phyloP scores from a whole-genome alignment of 2,113 vertebrate species.

The Sphyrna mokarran region DNA sequence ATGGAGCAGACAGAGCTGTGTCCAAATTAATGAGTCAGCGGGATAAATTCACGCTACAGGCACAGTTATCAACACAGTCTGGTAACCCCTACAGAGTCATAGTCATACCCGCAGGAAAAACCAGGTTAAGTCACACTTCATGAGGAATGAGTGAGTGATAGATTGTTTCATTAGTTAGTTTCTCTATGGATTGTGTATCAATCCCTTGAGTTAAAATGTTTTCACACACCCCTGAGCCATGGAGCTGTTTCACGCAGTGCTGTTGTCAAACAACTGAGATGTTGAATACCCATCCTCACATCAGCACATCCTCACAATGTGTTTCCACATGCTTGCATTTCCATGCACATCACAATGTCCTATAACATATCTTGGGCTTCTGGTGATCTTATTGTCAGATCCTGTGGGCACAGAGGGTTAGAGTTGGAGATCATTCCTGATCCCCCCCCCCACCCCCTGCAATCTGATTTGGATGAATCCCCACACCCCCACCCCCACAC shows the following conservation, averaged over 20 bases:
- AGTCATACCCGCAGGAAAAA: not conserved
- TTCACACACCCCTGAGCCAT: not conserved
- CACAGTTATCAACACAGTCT: not conserved
- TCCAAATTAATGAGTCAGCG: not conserved
- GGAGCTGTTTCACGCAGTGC: not conserved
- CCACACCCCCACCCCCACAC: not conserved
- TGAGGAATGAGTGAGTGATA: not conserved
- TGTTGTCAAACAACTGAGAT: not conserved
- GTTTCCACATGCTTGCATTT: not conserved
- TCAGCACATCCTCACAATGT: not conserved
- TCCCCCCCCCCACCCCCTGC: not conserved
- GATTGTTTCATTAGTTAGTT: not conserved
- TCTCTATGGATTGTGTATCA: not conserved
- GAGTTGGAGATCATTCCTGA: not conserved
- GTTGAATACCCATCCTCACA: not conserved
- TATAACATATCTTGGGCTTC: not conserved
- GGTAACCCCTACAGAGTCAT: not conserved
- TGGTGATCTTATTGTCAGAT: not conserved
- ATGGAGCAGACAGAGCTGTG: not conserved
- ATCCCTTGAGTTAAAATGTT: not conserved
- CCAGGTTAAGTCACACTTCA: not conserved
- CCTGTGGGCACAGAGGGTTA: not conserved
- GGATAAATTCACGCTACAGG: not conserved
- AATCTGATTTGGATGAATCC: not conserved
- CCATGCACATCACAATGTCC: not conserved